A percentile compares a stretch with the other conserved stretches of the same genome.
phyloP scores from a whole-genome alignment of 2,888 invertebrate species.

The Lithosia quadra region DNA sequence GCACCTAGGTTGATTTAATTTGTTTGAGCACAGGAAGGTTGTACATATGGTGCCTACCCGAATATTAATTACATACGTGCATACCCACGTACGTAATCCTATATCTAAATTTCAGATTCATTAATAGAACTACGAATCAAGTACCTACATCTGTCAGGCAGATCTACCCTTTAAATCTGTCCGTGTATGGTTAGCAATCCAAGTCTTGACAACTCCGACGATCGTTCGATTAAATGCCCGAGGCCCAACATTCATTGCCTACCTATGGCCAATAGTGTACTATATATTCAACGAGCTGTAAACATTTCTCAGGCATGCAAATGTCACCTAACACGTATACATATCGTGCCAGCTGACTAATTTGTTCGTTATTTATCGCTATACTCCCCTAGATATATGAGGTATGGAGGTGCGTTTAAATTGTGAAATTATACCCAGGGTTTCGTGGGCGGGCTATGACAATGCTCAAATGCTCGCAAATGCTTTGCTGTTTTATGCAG shows the following conservation, averaged over 20 bases:
- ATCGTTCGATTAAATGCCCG: conserved; percentile 57
- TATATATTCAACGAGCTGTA: conserved; percentile 57
- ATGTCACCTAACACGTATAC: conserved; percentile 72
- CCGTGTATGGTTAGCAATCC: conserved; percentile 8
- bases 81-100: background rate
- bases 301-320: conserved; percentile 79
- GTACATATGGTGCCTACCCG: no score
- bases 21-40: no score
- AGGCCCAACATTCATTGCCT: conserved; percentile 49
- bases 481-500: conserved; percentile 58
- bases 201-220: conserved; percentile 29
- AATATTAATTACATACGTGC: no score
- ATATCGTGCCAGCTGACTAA: conserved; percentile 74
- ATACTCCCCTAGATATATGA: conserved; percentile 74
- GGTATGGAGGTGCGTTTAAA: conserved; percentile 78
- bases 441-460: conserved; percentile 81
- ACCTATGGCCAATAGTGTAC: conserved; percentile 46
- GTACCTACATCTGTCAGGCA: conserved; percentile 1
- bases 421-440: conserved; percentile 80
- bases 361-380: conserved; percentile 82
- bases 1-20: no score
- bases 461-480: conserved; percentile 81
- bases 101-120: background rate
- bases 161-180: conserved; percentile 7
- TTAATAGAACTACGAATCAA: background rate